Base-by-base conservation (phyloP, 1,140 invertebrate species). In the Cotesia typhae region DNA sequence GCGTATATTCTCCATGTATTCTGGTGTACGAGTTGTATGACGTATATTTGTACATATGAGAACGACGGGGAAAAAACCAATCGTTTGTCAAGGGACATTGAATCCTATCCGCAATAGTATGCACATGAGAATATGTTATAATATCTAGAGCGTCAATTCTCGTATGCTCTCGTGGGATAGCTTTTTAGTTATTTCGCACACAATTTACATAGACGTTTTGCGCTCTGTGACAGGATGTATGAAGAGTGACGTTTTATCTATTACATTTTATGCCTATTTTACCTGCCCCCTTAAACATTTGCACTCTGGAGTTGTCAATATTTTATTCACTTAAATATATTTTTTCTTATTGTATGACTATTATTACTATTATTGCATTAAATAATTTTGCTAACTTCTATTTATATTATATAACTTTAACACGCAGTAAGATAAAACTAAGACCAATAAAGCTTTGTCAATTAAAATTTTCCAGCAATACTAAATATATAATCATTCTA, bases 1-100 rank as follows among this genome's bases (percentile, higher is more conserved):
- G 35, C 20, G 10, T 20, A 12, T 61, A 12, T 61, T 12, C 36
- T 4, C 36, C 0, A 65, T 65, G 35, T 65, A 37, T 9, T 63
- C 41, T 36, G 20, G 36, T 35, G 28, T 65, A 65, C 37, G 41
- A 51, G 10, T 53, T 14, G 7, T 52, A 37, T 37, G 52, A 12
- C 38, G 10, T 52, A 38, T 35, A 37, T 67, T n/a, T 28, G 17
- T 53, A 41, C 7, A 9, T 51, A 41, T 55, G 51, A 55, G 51
- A 55, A 38, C 3, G 36, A 38, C 17, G 14, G 28, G 28, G 51
- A 14, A 36, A 28, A 38, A 67, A 41, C 51, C 66, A 55, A 67
- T 67, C 66, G 51, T 67, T 67, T 41, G 66, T 67, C 66, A 67
- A 38, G 66, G 66, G 66, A 67, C 66, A 55, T 55, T 67, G 66